phyloP scores from a whole-genome alignment of 1,140 invertebrate species.

The Drosophila sproati region DNA sequence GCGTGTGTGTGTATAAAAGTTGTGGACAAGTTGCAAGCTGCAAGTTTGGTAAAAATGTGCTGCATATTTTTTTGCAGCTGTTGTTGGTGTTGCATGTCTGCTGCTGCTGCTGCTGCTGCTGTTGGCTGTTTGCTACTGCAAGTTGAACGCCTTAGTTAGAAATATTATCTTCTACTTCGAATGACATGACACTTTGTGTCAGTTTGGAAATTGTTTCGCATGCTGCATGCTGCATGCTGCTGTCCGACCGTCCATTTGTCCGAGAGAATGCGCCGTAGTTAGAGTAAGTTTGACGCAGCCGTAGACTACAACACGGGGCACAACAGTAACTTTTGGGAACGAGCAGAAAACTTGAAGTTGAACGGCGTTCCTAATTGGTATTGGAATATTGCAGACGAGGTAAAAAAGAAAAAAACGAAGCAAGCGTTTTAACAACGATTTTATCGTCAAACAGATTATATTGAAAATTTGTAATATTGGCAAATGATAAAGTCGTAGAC shows the following conservation, averaged over 20 bases:
- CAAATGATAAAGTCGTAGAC: background rate
- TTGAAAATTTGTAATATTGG: background rate
- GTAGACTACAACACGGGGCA: background rate
- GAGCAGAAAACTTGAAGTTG: slow-evolving; percentile 50
- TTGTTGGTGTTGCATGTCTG: slow-evolving; percentile 34
- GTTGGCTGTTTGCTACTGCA: slow-evolving; percentile 4
- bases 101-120: slow-evolving; percentile 11
- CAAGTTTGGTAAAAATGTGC: slow-evolving; percentile 35
- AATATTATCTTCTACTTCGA: slow-evolving; percentile 76
- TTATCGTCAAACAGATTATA: background rate
- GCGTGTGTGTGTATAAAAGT: slow-evolving; percentile 24
- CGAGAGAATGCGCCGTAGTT: slow-evolving; percentile 35
- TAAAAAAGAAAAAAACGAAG: background rate
- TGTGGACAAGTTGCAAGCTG: slow-evolving; percentile 34
- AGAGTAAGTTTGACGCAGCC: slow-evolving; percentile 33
- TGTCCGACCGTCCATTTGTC: background rate
- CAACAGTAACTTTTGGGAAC: slow-evolving; percentile 42
- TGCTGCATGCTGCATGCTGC: slow-evolving; percentile 20
- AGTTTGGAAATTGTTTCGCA: slow-evolving; percentile 69
- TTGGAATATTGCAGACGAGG: slow-evolving; percentile 63
- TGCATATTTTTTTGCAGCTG: slow-evolving; percentile 15
- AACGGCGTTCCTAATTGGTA: slow-evolving; percentile 67
- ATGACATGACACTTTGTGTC: slow-evolving; percentile 81
- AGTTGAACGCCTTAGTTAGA: slow-evolving; percentile 30
- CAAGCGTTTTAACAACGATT: background rate